phyloP scores from a whole-genome alignment of 2,797 vertebrate genomes.

The Tragelaphus oryx region DNA sequence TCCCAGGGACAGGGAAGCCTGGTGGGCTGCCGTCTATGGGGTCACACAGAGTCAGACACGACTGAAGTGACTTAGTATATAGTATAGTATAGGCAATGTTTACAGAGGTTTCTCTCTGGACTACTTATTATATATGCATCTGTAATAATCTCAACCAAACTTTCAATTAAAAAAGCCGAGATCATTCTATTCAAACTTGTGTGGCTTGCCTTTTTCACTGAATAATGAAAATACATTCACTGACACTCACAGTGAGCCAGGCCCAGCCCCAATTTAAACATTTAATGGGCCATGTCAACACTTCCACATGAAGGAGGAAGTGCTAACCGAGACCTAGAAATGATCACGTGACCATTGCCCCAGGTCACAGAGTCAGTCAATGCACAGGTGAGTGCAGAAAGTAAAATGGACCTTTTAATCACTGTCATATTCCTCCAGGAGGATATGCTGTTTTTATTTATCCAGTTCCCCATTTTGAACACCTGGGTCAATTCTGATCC shows the following conservation, averaged over 20 bases:
- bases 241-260: not conserved
- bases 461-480: not conserved
- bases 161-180: not conserved
- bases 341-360: not conserved
- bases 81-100: not conserved
- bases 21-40: no score
- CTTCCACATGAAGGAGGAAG: not conserved
- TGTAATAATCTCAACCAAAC: not conserved
- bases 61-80: no score
- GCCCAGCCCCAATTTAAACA: not conserved
- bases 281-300: not conserved
- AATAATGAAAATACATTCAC: not conserved
- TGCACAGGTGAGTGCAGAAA: not conserved
- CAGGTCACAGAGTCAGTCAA: not conserved
- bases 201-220: not conserved
- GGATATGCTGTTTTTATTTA: not conserved
- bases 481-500: not conserved
- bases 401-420: not conserved
- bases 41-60: no score
- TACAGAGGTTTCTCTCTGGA: not conserved
- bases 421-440: not conserved
- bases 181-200: not conserved
- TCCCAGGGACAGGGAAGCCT: no score
- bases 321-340: not conserved
- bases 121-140: not conserved